phyloP scores from a whole-genome alignment of 2,888 invertebrate genomes.

The Phyllotreta striolata region DNA sequence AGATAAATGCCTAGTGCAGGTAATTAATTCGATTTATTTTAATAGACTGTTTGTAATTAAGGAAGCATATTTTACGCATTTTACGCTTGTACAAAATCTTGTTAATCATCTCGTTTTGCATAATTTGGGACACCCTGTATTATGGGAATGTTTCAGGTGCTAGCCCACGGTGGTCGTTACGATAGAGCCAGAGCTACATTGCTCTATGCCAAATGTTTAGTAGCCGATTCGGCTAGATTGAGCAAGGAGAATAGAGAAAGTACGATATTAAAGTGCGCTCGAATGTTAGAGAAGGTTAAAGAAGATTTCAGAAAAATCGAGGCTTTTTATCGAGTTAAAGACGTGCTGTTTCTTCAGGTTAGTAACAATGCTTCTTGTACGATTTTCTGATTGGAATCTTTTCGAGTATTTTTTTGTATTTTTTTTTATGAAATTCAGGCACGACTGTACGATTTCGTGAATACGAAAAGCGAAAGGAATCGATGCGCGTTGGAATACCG shows the following conservation, averaged over 20 bases:
- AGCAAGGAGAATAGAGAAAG: slow-evolving; percentile 62
- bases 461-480: slow-evolving; percentile 76
- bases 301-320: slow-evolving; percentile 77
- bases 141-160: slow-evolving; percentile 59
- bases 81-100: too few relatives aligned
- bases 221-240: slow-evolving; percentile 68
- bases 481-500: slow-evolving; percentile 83
- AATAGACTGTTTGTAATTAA: neutral
- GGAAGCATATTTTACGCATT: too few relatives aligned
- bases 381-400: too few relatives aligned
- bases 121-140: too few relatives aligned
- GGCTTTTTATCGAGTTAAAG: slow-evolving; percentile 78
- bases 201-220: slow-evolving; percentile 79
- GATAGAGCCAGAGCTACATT: slow-evolving; percentile 82
- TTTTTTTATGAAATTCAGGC: slow-evolving; percentile 64
- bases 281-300: slow-evolving; percentile 72
- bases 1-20: slow-evolving; percentile 62
- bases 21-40: too few relatives aligned
- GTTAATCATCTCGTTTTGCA: too few relatives aligned
- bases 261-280: slow-evolving; percentile 67
- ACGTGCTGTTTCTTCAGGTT: slow-evolving; percentile 76
- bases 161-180: slow-evolving; percentile 82
- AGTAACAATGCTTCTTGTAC: too few relatives aligned
- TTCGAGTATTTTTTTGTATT: too few relatives aligned
- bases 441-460: slow-evolving; percentile 77